phyloP scores from a whole-genome alignment of 2,797 vertebrate genomes.

The Epinephelus coioides region DNA sequence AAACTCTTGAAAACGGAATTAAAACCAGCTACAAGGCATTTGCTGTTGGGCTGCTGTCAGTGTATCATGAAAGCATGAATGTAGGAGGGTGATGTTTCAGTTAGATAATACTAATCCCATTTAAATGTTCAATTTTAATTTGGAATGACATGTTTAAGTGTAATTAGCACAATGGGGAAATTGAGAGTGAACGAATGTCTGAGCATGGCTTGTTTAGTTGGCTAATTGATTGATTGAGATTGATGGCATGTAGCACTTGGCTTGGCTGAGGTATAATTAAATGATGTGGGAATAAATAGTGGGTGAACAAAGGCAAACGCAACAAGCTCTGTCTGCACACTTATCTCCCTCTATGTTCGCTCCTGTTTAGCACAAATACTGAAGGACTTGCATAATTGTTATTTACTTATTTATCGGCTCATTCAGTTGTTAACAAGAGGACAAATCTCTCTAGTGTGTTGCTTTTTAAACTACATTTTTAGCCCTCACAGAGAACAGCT shows the following conservation, averaged over 20 bases:
- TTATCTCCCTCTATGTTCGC: conserved; percentile 31
- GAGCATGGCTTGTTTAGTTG: conserved; percentile 82
- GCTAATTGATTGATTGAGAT: conserved; percentile 86
- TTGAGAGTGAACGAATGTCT: conserved; percentile 82
- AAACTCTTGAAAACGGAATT: conserved; percentile 25
- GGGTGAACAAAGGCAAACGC: conserved; percentile 67
- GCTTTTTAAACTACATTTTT: conserved; percentile 27
- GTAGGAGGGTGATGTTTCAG: conserved; percentile 71
- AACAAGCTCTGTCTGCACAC: conserved; percentile 48
- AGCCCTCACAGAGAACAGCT: conserved; percentile 5
- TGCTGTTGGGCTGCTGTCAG: conserved; percentile 30
- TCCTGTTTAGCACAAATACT: conserved; percentile 45
- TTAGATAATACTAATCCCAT: conserved; percentile 77
- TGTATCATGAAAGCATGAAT: conserved; percentile 32
- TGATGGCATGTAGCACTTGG: conserved; percentile 82
- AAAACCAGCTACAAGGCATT: conserved; percentile 1
- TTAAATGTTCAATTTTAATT: conserved; percentile 83
- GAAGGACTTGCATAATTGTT: conserved; percentile 13
- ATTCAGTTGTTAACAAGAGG: conserved; percentile 28
- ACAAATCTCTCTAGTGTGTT: conserved; percentile 4
- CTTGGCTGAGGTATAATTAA: conserved; percentile 82
- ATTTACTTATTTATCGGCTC: conserved; percentile 31
- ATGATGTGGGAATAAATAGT: conserved; percentile 79
- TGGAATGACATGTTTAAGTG: conserved; percentile 81
- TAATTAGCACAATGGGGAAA: conserved; percentile 84